A percentile compares a stretch with the other conserved stretches of the same genome.
Conservation (phyloP, 2,797 vertebrate genomes). For the Rousettus madagascariensis region DNA sequence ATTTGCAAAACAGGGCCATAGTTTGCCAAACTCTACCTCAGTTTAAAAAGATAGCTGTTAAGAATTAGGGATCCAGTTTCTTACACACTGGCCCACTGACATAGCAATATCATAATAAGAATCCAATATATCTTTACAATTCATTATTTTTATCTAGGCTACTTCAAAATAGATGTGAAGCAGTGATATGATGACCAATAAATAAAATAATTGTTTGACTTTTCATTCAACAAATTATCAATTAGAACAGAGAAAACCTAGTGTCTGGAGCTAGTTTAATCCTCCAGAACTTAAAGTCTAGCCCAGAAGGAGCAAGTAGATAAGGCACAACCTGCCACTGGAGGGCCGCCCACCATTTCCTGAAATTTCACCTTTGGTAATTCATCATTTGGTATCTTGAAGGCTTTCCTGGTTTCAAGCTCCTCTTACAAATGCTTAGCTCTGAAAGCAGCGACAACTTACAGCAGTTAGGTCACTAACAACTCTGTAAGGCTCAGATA, state of each 20-base stretch:
- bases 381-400: constrained; percentile 40
- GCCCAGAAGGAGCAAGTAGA: background rate
- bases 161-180: background rate
- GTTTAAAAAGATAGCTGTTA: background rate
- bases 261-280: background rate
- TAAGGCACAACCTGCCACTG: background rate
- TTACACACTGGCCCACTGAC: background rate
- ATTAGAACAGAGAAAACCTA: background rate
- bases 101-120: background rate
- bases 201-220: background rate
- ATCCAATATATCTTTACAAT: background rate
- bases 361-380: background rate
- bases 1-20: background rate
- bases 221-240: background rate
- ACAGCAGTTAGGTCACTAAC: background rate
- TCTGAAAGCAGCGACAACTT: constrained; percentile 24
- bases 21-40: background rate
- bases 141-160: background rate
- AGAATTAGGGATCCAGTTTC: background rate
- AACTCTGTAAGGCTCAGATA: background rate
- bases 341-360: background rate
- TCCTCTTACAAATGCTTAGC: background rate
- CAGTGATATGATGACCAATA: background rate
- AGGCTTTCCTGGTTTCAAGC: constrained; percentile 1
- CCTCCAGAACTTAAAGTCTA: background rate